phyloP scores from a whole-genome alignment of 1,140 invertebrate species.

The Asbolus verrucosus region DNA sequence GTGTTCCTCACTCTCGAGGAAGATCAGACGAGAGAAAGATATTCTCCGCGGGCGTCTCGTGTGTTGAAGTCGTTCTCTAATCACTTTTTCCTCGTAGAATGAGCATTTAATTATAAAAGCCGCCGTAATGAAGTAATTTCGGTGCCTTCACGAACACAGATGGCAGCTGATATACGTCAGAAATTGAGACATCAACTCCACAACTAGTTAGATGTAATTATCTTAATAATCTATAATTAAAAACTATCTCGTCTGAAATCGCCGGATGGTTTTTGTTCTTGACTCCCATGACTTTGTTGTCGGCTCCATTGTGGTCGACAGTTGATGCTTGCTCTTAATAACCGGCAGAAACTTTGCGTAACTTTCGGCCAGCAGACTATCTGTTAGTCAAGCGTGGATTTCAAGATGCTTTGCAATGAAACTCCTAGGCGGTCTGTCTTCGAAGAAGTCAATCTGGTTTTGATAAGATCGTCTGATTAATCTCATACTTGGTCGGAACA shows the following conservation, averaged over 20 bases:
- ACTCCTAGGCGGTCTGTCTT: background rate
- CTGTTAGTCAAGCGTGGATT: background rate
- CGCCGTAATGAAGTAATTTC: constrained; percentile 54
- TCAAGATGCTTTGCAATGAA: background rate
- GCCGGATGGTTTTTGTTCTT: constrained; percentile 39
- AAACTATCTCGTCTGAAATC: constrained; percentile 51
- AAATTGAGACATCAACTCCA: constrained; percentile 52
- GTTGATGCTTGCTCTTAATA: constrained; percentile 5
- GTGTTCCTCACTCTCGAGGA: background rate
- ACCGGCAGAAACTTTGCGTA: constrained; percentile 7
- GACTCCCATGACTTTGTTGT: constrained; percentile 5
- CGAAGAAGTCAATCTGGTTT: constrained; percentile 3
- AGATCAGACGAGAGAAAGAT: background rate
- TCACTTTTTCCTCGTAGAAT: constrained; percentile 45
- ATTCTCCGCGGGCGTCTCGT: constrained; percentile 32
- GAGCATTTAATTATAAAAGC: constrained; percentile 53
- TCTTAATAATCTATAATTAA: constrained; percentile 55
- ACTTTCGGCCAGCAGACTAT: too few species aligned
- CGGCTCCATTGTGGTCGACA: constrained; percentile 18
- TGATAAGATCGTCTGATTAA: constrained; percentile 20
- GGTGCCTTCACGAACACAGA: constrained; percentile 35
- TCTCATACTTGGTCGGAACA: constrained; percentile 23
- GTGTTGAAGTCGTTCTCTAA: constrained; percentile 30
- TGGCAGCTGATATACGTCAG: constrained; percentile 52
- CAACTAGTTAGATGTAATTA: constrained; percentile 53